Conservation (phyloP, 2,888 invertebrate genomes). For the Drosophila histrio region DNA sequence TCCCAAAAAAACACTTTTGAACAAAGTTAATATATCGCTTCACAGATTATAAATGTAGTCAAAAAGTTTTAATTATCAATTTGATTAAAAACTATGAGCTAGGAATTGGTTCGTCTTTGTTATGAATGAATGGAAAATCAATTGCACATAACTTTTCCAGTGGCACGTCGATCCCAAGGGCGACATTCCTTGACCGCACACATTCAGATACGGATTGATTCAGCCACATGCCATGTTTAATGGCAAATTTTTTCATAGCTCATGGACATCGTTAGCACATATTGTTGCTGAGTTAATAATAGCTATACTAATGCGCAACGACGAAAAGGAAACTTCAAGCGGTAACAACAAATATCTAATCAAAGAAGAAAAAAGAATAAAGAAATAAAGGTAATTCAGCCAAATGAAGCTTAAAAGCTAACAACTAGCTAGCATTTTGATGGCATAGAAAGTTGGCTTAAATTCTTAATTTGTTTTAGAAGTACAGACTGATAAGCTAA, state of each 20-base stretch:
- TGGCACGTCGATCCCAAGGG: constrained; percentile 20
- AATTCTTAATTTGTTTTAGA: constrained; percentile 7
- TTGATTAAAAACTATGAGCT: neutral
- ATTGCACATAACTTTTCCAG: constrained; percentile 23
- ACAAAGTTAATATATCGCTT: no score
- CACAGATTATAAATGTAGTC: neutral
- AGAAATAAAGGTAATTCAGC: constrained; percentile 11
- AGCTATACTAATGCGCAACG: constrained; percentile 33
- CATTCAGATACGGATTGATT: constrained; percentile 32
- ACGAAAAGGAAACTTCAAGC: constrained; percentile 25
- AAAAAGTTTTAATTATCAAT: constrained; percentile 6
- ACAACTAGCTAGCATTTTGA: constrained; percentile 18
- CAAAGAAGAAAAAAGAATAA: constrained; percentile 5
- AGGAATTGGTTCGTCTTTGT: neutral
- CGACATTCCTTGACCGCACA: constrained; percentile 1
- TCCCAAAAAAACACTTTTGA: no score
- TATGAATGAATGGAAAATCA: constrained; percentile 31
- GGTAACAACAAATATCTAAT: constrained; percentile 17
- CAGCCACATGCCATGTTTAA: constrained; percentile 50
- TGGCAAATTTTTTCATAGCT: constrained; percentile 45
- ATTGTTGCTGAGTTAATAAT: constrained; percentile 64
- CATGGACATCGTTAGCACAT: constrained; percentile 74
- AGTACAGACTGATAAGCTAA: constrained; percentile 38
- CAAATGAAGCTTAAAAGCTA: constrained; percentile 26
- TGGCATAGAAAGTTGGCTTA: constrained; percentile 14